These are phyloP conservation scores for Automeris io DNA, from an alignment of 2,888 invertebrate species.

Conservation along the genomic window DNA sequence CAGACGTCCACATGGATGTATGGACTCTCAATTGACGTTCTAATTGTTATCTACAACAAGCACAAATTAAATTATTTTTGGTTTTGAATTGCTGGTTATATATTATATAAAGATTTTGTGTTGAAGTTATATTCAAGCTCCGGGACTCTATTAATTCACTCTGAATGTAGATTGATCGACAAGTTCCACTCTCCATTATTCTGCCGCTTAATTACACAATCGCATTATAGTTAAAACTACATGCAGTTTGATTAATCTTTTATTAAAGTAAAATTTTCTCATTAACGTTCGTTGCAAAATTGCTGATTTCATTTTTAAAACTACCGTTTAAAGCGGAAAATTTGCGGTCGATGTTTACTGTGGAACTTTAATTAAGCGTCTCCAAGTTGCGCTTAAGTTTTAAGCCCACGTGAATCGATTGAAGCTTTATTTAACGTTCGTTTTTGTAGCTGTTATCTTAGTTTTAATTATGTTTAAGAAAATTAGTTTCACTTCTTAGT, in stretches of 20 bases:
- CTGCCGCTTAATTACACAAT: slow-evolving; percentile 16
- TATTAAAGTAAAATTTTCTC: slow-evolving; percentile 10
- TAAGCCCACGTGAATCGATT: slow-evolving; percentile 23
- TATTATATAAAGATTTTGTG: not conserved
- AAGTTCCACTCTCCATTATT: slow-evolving; percentile 8
- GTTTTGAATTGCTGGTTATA: too few species aligned
- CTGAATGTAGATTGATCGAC: slow-evolving; percentile 13
- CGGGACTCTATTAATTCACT: slow-evolving; percentile 9
- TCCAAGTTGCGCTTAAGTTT: slow-evolving; percentile 17
- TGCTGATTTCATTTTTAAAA: slow-evolving; percentile 20
- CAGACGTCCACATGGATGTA: too few species aligned
- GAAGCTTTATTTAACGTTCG: slow-evolving; percentile 1
- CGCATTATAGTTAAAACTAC: slow-evolving; percentile 15
- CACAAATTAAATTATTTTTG: too few species aligned
- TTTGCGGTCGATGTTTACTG: slow-evolving; percentile 18
- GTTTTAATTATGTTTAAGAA: too few species aligned
- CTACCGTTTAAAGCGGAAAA: slow-evolving; percentile 12
- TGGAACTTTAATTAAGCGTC: slow-evolving; percentile 25
- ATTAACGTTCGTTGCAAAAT: slow-evolving; percentile 9
- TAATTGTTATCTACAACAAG: too few species aligned
- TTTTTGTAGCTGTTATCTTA: too few species aligned
- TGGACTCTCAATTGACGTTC: too few species aligned
- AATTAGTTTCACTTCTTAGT: too few species aligned
- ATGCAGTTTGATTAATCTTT: slow-evolving; percentile 8
- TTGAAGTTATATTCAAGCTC: slow-evolving; percentile 2